These are phyloP conservation scores for Gryllus bimaculatus DNA, from an alignment of 1,140 invertebrate genomes.

Conservation along the genomic window DNA sequence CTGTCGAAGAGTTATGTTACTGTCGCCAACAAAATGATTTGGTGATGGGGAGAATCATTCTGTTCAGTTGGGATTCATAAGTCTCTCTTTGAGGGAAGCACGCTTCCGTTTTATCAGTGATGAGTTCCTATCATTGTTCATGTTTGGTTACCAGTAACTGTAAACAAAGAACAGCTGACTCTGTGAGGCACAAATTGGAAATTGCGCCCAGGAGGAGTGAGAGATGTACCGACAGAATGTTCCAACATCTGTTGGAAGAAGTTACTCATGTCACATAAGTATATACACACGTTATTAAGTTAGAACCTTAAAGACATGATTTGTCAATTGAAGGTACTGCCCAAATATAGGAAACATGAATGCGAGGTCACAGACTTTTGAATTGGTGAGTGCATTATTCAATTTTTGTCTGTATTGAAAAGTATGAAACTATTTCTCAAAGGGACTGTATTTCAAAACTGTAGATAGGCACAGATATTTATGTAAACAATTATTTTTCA, in stretches of 20 bases:
- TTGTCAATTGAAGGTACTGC: slow-evolving; percentile 12
- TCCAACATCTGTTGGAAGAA: not conserved
- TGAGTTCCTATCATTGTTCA: slow-evolving; percentile 16
- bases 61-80: not conserved
- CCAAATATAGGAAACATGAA: slow-evolving; percentile 56
- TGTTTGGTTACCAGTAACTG: slow-evolving; percentile 7
- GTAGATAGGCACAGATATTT: too few relatives aligned
- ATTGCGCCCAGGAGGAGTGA: slow-evolving; percentile 7
- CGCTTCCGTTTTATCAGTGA: slow-evolving; percentile 7
- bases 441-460: too few relatives aligned
- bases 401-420: too few relatives aligned
- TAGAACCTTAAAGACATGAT: slow-evolving; percentile 16
- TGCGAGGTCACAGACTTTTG: slow-evolving; percentile 77
- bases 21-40: too few relatives aligned
- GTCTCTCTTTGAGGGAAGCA: not conserved
- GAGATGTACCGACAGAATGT: not conserved
- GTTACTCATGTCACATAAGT: not conserved
- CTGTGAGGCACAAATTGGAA: slow-evolving; percentile 6
- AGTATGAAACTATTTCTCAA: too few relatives aligned
- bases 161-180: slow-evolving; percentile 21
- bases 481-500: too few relatives aligned
- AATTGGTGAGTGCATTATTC: slow-evolving; percentile 45
- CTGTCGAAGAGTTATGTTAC: too few relatives aligned
- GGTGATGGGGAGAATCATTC: too few relatives aligned
- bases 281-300: not conserved